Evolutionary conservation across 2,888 invertebrate species (phyloP), one percentile per base, ranked within the genome.

Genomic region (Anorthoa munda): DNA sequence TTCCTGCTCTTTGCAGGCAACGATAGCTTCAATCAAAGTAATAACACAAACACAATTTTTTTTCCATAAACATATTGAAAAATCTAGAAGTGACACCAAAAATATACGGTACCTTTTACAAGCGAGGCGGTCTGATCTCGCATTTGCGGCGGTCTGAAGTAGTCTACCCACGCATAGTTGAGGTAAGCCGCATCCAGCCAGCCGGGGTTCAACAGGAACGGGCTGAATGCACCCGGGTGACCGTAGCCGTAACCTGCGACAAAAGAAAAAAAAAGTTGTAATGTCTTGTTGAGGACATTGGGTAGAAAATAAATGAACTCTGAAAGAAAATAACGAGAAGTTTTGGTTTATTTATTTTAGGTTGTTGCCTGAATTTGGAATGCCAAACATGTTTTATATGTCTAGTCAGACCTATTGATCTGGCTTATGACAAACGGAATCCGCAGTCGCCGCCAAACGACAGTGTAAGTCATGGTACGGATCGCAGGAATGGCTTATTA

Each of bases 131-230:
- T 85, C 72, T 91, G 91, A 53, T 95, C 94, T 79, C 94, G 91
- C 87, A 94, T 90, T 66, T 96, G 96, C 7, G 97, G 97, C 74
- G 96, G 96, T 88, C 97, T 95, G 93, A 98, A 97, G 92, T 98
- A 98, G 90, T 98, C 98, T 1, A 96, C 97, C 95, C 97, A 97
- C 61, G 98, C 97, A 92, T 98, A 98, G 88, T 97, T 97, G 94
- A 98, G 97, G 92, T 98, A 98, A 9, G 98, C 98, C 2, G 98
- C 98, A 90, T 99, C 99, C 86, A 99, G 94, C 98, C 98, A 98
- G 51, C 98, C 98, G 0, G 98, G 98, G 90, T 98, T 98, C 73
- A 98, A 94, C 79, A 99, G 96, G 93, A 98, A 98, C 3, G 98
- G 98, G 88, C 97, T 98, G 92, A 98, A 98, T 31, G 97, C 97